Conservation (phyloP, 2,113 vertebrate species). For the Albula glossodonta region DNA sequence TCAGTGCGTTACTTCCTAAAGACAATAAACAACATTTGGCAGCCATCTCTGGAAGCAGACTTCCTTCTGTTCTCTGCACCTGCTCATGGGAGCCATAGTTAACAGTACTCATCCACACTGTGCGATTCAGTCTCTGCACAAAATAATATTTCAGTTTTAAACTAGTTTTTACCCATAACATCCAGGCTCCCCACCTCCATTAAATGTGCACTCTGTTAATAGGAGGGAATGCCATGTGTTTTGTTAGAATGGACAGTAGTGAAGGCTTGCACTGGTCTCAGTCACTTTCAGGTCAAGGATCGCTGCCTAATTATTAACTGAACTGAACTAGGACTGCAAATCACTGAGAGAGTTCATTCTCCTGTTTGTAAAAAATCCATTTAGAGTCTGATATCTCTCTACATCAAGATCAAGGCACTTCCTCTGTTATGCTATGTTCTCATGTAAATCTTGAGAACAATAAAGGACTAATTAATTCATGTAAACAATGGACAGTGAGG, state of each 20-base stretch:
- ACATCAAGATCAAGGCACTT: background rate
- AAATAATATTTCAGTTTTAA: background rate
- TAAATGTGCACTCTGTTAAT: background rate
- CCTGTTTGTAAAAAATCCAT: background rate
- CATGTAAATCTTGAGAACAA: background rate
- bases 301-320: conserved; percentile 50
- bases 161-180: too few relatives aligned
- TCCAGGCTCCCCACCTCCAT: background rate
- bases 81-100: background rate
- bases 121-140: background rate
- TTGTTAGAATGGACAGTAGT: conserved; percentile 17
- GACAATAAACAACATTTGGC: background rate
- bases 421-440: background rate
- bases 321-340: conserved; percentile 21
- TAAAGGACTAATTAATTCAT: conserved; percentile 34
- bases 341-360: background rate
- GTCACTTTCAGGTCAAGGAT: conserved; percentile 42
- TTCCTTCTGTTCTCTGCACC: background rate
- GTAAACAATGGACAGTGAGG: background rate
- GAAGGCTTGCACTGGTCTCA: conserved; percentile 13
- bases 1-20: background rate
- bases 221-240: conserved; percentile 14
- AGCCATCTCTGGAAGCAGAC: background rate
- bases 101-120: background rate
- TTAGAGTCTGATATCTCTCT: background rate